phyloP scores from a whole-genome alignment of 92 coral and sea anemone species.

The Plumapathes pennacea region DNA sequence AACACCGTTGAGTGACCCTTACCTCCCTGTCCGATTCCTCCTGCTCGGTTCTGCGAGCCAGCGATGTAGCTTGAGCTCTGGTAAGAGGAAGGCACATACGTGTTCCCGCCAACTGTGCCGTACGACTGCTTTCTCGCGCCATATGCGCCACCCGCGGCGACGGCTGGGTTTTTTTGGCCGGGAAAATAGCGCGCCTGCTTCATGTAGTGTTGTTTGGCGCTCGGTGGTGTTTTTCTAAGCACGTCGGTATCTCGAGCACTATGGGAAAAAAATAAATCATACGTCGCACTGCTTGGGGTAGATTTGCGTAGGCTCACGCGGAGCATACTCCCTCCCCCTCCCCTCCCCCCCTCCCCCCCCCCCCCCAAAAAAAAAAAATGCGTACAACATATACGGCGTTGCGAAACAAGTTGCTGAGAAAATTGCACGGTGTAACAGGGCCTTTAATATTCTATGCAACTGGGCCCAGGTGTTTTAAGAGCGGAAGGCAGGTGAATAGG shows the following conservation, averaged over 20 bases:
- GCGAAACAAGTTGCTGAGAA: no score
- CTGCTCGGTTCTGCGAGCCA: constrained; percentile 46
- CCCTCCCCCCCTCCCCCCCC: no score
- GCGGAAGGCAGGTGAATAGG: no score
- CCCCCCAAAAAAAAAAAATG: no score
- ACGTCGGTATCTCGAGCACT: constrained; percentile 42
- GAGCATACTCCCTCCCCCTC: no score
- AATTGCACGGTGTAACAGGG: no score
- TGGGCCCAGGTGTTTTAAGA: no score
- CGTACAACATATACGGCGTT: no score
- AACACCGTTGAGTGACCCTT: neutral
- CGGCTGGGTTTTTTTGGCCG: constrained; percentile 80
- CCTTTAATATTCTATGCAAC: no score
- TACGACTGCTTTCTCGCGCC: constrained; percentile 59
- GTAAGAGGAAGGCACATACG: constrained; percentile 53
- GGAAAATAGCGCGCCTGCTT: constrained; percentile 94
- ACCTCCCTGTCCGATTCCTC: constrained; percentile 27
- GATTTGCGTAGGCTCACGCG: no score
- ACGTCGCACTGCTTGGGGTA: no score
- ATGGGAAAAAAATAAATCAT: neutral
- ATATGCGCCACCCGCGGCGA: constrained; percentile 23
- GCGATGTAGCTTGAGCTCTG: no score
- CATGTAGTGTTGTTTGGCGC: constrained; percentile 95
- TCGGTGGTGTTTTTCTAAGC: constrained; percentile 80
- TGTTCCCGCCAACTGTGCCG: constrained; percentile 59